Conservation (phyloP, 2,888 invertebrate species). For the Neoscelio sp. region DNA sequence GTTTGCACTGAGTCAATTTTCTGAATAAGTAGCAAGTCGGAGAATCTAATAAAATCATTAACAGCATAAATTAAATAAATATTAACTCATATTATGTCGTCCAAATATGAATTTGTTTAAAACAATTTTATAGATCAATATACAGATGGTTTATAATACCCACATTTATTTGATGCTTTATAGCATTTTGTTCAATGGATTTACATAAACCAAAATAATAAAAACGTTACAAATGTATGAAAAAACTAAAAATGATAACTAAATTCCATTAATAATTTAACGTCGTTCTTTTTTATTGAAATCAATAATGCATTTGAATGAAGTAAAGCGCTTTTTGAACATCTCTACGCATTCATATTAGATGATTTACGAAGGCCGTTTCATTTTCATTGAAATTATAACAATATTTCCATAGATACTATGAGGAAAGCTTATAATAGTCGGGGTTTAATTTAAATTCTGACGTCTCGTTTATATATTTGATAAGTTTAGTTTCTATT, state of each 20-base stretch:
- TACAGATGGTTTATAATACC: too few relatives aligned
- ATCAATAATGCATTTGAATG: constrained; percentile 31
- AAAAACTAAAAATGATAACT: too few relatives aligned
- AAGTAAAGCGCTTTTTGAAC: constrained; percentile 22
- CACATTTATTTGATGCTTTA: too few relatives aligned
- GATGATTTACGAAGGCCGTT: neutral
- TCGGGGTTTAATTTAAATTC: neutral
- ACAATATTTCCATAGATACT: constrained; percentile 7
- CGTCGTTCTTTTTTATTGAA: constrained; percentile 6
- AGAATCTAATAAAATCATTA: too few relatives aligned
- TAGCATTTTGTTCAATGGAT: too few relatives aligned
- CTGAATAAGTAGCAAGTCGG: too few relatives aligned
- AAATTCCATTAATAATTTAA: constrained; percentile 23
- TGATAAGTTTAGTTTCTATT: neutral
- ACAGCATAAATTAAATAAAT: too few relatives aligned
- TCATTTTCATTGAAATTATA: constrained; percentile 4
- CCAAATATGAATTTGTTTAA: too few relatives aligned
- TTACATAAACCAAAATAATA: too few relatives aligned
- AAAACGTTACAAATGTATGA: too few relatives aligned
- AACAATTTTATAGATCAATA: too few relatives aligned
- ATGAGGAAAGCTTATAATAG: neutral
- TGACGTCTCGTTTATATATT: neutral
- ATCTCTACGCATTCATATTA: constrained; percentile 6
- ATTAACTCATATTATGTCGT: too few relatives aligned
- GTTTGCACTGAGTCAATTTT: neutral